Evolutionary conservation across 2,888 invertebrate species (phyloP), one percentile per base, ranked within the genome.

Genomic region (Athalia circularis): DNA sequence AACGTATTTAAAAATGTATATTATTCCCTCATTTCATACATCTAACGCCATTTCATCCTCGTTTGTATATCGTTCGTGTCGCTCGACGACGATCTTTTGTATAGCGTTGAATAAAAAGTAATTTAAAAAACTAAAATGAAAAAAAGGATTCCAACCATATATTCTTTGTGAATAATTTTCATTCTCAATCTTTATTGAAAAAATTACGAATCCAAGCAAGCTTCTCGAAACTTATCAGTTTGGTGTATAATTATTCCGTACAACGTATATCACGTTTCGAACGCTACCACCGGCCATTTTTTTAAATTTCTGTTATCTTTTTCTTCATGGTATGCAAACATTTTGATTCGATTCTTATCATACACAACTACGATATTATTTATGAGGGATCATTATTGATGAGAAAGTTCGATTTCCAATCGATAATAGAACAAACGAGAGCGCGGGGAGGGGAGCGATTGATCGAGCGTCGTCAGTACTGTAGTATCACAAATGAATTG

Each of bases 401-500:
- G 45, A 11, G 11, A 13, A 72, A 45, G 64, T 29, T 75, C 57
- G 29, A 47, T 75, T 54, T 54, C 52, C 52, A 64, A 67, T 67
- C 52, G 67, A 77, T 77, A 11, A 67, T 52, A 77, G 52, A 77
- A 77, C 77, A 52, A 77, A 77, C 77, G 29, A 29, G 29, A 29
- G 29, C 29, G 0, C 2, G 29, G 29, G 29, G 29, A 29, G 29
- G 29, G 29, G 29, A 68, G 59, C 68, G 61, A 77, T 13, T 15
- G 77, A 77, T 77, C 29, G 52, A 77, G 50, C 13, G 48, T 65
- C 57, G 57, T 70, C 70, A 43, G 70, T 77, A 77, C 59, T 77
- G 5, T n/a, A 77, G 68, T 77, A 77, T 70, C 59, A 77, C 77
- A 70, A 77, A 68, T 68, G 70, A 70, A 68, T 43, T 67, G 57